Base-by-base conservation (phyloP, 64 coral and sea anemone genomes). In the Anthopleura sola region DNA sequence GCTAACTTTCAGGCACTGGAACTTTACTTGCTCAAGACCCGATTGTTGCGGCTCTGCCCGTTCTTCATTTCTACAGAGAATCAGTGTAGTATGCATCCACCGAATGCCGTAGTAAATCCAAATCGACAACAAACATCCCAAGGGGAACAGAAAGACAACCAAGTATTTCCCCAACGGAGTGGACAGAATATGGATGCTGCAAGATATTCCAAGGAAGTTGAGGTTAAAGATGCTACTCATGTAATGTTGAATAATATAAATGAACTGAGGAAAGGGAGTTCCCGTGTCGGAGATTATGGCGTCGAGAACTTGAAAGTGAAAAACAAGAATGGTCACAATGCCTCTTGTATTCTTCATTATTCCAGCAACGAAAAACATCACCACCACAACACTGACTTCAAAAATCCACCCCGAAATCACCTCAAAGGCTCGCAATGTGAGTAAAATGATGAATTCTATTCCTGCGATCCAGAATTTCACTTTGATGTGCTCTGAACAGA, bases 231-330 rank as follows among this genome's bases (percentile, higher is more conserved):
- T 39, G 21, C 60, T 85, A 55, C 83, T 85, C 54, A 85, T 60
- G 60, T 64, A 85, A 37, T 64, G 53, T 36, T 85, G 83, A n/a
- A 85, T 18, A 19, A 12, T 36, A 12, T 55, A 36, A 7, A 85
- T 29, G 18, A 57, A 57, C 8, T 3, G 16, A 14, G 83, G 83
- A 24, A 38, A 85, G 32, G 36, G 83, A 23, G 18, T 44, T 44
- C 40, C 26, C 4, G 23, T 39, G 56, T 33, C 32, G 7, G 53
- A 32, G 11, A 64, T 85, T 33, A 85, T 36, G 54, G 83, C 83
- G 37, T 85, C 83, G 56, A 85, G 83, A 39, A 85, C 20, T 64
- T 85, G 83, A 64, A 85, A 37, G 60, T 85, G 54, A 9, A 85
- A 85, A 34, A 85, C 54, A 23, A 64, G 18, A 20, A 85, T 68